Conservation (phyloP, 1,140 invertebrate genomes). For the Akabosia matsudoensis region DNA sequence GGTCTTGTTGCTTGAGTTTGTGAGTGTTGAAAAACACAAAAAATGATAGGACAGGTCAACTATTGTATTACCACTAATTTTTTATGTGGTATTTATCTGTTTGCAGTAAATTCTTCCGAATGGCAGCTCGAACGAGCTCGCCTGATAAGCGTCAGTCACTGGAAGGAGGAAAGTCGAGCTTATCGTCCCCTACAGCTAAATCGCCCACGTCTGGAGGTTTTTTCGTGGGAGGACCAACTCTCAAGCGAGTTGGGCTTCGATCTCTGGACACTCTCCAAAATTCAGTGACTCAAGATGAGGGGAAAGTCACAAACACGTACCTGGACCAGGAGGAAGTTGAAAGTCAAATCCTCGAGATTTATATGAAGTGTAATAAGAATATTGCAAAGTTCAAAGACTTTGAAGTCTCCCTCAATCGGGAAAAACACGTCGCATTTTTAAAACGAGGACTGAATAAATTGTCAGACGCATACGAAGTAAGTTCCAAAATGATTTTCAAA, state of each 20-base stretch:
- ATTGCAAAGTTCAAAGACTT: conserved; percentile 43
- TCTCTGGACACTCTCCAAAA: background rate
- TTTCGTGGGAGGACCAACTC: background rate
- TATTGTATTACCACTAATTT: background rate
- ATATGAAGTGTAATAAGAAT: conserved; percentile 13
- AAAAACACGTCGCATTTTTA: conserved; percentile 62
- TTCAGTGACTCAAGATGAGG: background rate
- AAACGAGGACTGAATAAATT: conserved; percentile 28
- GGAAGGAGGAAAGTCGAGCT: background rate
- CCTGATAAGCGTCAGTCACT: background rate
- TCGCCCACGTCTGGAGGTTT: background rate
- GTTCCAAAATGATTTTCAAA: conserved; percentile 24
- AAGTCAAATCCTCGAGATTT: conserved; percentile 32
- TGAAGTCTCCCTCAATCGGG: conserved; percentile 63
- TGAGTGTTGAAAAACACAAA: no score
- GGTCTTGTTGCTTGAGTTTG: no score
- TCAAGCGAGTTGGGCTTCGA: background rate
- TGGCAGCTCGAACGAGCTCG: conserved; percentile 14
- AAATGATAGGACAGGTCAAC: no score
- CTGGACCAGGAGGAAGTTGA: conserved; percentile 35
- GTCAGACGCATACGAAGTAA: conserved; percentile 24
- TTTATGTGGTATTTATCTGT: background rate
- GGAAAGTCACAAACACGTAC: background rate
- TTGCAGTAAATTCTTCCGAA: background rate
- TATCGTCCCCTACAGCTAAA: background rate